These are phyloP conservation scores for Drosophila dives DNA, from an alignment of 2,888 invertebrate genomes.

Conservation along the genomic window DNA sequence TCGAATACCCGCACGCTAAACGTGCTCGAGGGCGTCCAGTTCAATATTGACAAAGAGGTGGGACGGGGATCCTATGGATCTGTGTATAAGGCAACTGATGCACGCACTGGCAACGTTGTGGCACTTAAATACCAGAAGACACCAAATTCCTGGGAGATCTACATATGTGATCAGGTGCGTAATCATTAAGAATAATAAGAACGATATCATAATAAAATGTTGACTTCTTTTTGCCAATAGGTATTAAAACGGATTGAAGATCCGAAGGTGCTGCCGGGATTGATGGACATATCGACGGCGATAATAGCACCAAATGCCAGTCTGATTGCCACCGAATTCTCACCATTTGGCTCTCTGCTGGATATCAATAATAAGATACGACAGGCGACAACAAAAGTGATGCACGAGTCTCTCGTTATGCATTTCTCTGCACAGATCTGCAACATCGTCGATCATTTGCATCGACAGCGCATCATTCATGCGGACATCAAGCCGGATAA, in stretches of 20 bases:
- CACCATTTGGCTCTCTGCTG: conserved; percentile 92
- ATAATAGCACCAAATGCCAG: conserved; percentile 93
- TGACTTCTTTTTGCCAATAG: conserved; percentile 34
- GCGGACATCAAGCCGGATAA: conserved; percentile 99
- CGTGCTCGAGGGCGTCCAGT: conserved; percentile 87
- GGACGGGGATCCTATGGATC: conserved; percentile 95
- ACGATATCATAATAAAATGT: neutral
- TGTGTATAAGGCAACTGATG: conserved; percentile 87
- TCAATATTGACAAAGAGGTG: conserved; percentile 90
- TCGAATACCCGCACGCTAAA: conserved; percentile 86
- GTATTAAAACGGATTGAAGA: conserved; percentile 83
- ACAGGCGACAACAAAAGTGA: conserved; percentile 89
- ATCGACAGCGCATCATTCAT: conserved; percentile 95
- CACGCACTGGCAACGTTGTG: conserved; percentile 85
- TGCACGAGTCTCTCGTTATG: conserved; percentile 91
- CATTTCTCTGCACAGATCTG: conserved; percentile 94
- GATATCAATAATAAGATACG: conserved; percentile 92
- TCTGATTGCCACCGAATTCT: conserved; percentile 93
- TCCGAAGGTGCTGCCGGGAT: conserved; percentile 87
- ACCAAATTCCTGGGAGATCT: conserved; percentile 96
- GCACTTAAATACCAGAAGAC: conserved; percentile 96
- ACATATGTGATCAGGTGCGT: conserved; percentile 88
- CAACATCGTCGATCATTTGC: conserved; percentile 93
- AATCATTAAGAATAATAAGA: neutral
- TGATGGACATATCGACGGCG: conserved; percentile 92